Conservation (phyloP, 2,113 vertebrate genomes). For the Stictonetta naevosa region DNA sequence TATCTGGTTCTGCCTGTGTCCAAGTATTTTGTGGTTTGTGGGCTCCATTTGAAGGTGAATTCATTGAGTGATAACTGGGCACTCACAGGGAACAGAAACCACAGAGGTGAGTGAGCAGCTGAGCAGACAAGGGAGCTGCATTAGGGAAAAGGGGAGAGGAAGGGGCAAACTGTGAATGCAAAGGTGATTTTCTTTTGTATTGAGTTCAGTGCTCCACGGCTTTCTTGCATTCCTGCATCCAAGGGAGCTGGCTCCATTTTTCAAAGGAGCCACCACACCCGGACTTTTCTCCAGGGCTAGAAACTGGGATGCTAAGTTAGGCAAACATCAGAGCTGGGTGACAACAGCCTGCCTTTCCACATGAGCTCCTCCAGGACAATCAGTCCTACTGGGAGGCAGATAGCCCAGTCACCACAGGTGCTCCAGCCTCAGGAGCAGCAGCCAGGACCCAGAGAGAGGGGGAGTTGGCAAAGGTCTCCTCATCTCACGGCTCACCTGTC, state of each 20-base stretch:
- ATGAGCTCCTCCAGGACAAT: not conserved
- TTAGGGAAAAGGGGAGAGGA: not conserved
- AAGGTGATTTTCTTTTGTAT: not conserved
- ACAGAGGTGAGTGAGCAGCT: not conserved
- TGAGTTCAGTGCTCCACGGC: not conserved
- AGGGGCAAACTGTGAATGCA: too few relatives aligned
- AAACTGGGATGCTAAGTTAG: not conserved
- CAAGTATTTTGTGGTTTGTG: not conserved
- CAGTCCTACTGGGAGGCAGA: not conserved
- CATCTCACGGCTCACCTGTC: slow-evolving; percentile 88
- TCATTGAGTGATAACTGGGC: not conserved
- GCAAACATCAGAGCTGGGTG: not conserved
- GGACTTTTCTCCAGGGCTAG: too few relatives aligned
- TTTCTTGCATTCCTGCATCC: not conserved
- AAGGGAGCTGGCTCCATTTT: not conserved
- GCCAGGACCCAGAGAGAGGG: not conserved
- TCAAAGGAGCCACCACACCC: not conserved
- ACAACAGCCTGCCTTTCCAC: not conserved
- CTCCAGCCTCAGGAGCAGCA: not conserved
- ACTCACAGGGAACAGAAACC: not conserved
- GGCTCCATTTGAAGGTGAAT: not conserved
- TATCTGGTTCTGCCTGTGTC: not conserved
- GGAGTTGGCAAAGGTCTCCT: accelerated
- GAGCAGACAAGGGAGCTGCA: not conserved
- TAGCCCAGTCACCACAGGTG: not conserved